Percentiles rank a stretch among this genome's conserved stretches.
phyloP scores from a whole-genome alignment of 92 coral and sea anemone species.

The Zoanthus gigantus region DNA sequence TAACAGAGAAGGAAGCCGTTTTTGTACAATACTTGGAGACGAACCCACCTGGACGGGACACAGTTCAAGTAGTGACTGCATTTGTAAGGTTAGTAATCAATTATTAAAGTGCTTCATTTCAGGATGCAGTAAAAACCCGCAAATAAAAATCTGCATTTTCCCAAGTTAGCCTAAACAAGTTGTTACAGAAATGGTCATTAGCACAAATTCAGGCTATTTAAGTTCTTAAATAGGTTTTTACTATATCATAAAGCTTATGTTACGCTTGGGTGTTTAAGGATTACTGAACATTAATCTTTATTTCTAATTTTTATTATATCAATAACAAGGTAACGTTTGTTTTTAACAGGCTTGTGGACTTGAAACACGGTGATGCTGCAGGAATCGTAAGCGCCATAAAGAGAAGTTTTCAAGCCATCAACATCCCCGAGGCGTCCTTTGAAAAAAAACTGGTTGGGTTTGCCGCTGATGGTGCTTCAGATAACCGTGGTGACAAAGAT shows the following conservation, averaged over 20 bases:
- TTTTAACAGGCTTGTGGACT: conserved; percentile 1
- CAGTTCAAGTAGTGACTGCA: conserved; percentile 71
- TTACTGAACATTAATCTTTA: conserved; percentile 8
- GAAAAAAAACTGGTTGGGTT: conserved; percentile 79
- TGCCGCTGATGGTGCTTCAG: conserved; percentile 77
- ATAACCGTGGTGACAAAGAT: conserved; percentile 68
- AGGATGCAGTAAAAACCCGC: conserved; percentile 14
- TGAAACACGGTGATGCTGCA: conserved; percentile 65
- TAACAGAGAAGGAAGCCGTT: conserved; percentile 74
- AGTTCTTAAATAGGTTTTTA: conserved; percentile 9
- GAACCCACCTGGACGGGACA: conserved; percentile 72
- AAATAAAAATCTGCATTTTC: conserved; percentile 11
- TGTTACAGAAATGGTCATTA: conserved; percentile 13
- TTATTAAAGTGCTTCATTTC: conserved; percentile 13
- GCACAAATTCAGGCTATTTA: conserved; percentile 5
- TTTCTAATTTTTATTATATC: conserved; percentile 10
- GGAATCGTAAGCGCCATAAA: conserved; percentile 71
- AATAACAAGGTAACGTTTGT: conserved; percentile 4
- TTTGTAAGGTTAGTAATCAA: conserved; percentile 52
- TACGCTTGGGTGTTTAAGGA: conserved; percentile 3
- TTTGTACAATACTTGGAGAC: conserved; percentile 79
- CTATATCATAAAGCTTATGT: conserved; percentile 10
- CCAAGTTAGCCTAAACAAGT: conserved; percentile 12
- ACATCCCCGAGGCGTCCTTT: conserved; percentile 65
- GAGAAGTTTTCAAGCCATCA: conserved; percentile 65